A percentile compares a stretch with the other conserved stretches of the same genome.
phyloP scores from a whole-genome alignment of 2,113 vertebrate genomes.

The Nipponia nippon region DNA sequence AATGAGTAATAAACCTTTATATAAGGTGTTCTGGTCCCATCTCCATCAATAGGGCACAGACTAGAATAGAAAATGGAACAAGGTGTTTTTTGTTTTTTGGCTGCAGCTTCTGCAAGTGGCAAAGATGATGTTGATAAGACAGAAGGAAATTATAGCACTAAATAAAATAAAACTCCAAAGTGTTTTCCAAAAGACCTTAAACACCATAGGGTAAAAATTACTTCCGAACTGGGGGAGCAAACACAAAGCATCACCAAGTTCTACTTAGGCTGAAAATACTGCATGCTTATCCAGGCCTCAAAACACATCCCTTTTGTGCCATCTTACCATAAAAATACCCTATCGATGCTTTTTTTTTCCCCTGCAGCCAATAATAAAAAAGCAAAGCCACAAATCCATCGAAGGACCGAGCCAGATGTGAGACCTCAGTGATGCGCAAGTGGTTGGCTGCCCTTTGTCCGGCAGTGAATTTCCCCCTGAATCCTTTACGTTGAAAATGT shows the following conservation, averaged over 20 bases:
- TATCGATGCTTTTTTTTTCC: neutral
- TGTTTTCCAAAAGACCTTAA: constrained; percentile 48
- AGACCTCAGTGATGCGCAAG: neutral
- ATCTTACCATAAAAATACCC: rapidly evolving
- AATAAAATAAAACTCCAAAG: neutral
- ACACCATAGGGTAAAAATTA: neutral
- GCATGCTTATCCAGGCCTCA: neutral
- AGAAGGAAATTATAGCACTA: constrained; percentile 40
- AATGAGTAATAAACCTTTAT: constrained; percentile 60
- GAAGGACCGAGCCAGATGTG: neutral
- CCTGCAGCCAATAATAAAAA: neutral
- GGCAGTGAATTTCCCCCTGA: neutral
- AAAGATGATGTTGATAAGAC: neutral
- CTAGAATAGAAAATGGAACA: constrained; percentile 61
- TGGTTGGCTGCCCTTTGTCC: neutral
- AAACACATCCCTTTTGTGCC: neutral
- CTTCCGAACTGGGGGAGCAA: constrained; percentile 11
- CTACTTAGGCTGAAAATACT: neutral
- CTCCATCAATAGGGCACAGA: constrained; percentile 62
- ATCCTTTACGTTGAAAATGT: neutral
- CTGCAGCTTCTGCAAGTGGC: constrained; percentile 72
- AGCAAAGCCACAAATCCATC: neutral
- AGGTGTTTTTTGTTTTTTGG: constrained; percentile 56
- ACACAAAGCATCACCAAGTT: neutral
- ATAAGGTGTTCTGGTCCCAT: constrained; percentile 66